Evolutionary conservation across 2,888 invertebrate genomes (phyloP).

Genomic region (Celastrina argiolus): DNA sequence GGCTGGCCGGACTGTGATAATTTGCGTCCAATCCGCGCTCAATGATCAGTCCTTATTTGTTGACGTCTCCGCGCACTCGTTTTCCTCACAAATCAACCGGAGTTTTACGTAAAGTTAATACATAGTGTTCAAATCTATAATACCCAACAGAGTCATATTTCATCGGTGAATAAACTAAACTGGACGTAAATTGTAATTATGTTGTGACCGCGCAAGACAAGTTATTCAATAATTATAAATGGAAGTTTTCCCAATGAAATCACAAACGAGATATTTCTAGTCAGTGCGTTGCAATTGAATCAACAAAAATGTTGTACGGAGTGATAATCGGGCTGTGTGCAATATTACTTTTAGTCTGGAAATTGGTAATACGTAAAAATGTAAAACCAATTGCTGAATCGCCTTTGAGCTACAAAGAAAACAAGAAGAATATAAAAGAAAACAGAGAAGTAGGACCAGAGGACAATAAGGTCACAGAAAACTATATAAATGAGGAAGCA

Average conservation of each 20-base stretch:
- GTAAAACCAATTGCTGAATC: conserved; percentile 24
- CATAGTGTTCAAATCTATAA: neutral
- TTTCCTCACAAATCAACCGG: conserved; percentile 37
- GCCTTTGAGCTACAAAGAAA: conserved; percentile 26
- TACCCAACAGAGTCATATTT: neutral
- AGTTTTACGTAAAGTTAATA: neutral
- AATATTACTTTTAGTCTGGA: conserved; percentile 58
- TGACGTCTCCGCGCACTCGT: conserved; percentile 42
- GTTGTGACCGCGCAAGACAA: conserved; percentile 29
- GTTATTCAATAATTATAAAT: conserved; percentile 50
- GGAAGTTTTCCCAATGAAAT: conserved; percentile 41
- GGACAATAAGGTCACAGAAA: neutral
- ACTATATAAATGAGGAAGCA: neutral
- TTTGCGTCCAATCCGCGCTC: conserved; percentile 34
- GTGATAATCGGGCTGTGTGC: conserved; percentile 58
- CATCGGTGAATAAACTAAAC: neutral
- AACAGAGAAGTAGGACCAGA: neutral
- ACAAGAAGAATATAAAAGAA: neutral
- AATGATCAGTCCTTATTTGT: conserved; percentile 55
- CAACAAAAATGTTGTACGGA: conserved; percentile 62
- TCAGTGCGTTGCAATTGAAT: conserved; percentile 56
- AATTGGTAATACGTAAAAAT: conserved; percentile 45
- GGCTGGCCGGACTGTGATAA: conserved; percentile 52
- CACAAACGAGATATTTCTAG: conserved; percentile 46
- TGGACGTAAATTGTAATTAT: neutral